These are phyloP conservation scores for Pecten maximus DNA, from an alignment of 2,888 invertebrate species.

Conservation along the genomic window DNA sequence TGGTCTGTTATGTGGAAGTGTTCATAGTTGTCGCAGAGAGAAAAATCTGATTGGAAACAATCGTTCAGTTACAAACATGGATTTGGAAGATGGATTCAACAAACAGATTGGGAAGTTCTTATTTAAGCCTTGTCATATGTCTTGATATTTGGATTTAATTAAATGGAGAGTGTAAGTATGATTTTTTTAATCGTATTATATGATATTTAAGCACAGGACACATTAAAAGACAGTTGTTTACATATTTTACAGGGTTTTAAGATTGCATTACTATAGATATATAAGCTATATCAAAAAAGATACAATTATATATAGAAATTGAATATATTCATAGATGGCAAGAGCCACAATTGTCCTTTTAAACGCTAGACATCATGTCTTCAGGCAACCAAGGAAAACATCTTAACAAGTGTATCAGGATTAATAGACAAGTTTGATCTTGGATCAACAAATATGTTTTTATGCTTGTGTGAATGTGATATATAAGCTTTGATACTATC, in stretches of 20 bases:
- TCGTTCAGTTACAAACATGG: neutral
- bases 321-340: too few species aligned
- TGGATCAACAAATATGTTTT: neutral
- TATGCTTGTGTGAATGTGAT: neutral
- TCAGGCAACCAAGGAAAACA: neutral
- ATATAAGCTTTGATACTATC: neutral
- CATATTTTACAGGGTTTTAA: too few species aligned
- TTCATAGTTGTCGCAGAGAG: neutral
- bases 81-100: neutral
- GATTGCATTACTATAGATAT: too few species aligned
- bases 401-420: neutral
- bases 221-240: too few species aligned
- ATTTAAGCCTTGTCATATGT: neutral
- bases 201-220: too few species aligned
- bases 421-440: neutral
- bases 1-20: neutral
- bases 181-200: too few species aligned
- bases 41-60: neutral
- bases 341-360: neutral
- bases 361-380: neutral
- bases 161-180: conserved; percentile 27
- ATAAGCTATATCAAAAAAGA: too few species aligned
- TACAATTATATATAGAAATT: too few species aligned
- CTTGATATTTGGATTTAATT: neutral
- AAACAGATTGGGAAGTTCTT: neutral